These are phyloP conservation scores for Steatocranus sp. DNA, from an alignment of 2,797 vertebrate genomes.

Conservation along the genomic window DNA sequence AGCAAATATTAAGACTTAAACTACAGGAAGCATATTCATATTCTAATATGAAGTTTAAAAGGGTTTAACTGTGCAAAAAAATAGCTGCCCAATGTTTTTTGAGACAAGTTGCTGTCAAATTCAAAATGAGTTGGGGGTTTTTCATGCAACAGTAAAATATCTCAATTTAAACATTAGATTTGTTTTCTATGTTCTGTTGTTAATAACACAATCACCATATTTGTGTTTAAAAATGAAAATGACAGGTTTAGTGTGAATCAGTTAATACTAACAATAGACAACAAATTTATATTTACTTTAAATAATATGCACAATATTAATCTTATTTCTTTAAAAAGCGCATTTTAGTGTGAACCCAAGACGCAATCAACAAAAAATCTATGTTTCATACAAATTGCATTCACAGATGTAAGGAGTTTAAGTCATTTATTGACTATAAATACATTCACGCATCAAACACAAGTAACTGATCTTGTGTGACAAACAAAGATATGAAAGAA, in stretches of 20 bases:
- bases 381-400: not conserved
- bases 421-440: not conserved
- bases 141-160: not conserved
- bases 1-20: not conserved
- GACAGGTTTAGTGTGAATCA: not conserved
- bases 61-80: not conserved
- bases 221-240: not conserved
- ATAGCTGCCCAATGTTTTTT: not conserved
- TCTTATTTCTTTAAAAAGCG: not conserved
- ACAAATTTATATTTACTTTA: not conserved
- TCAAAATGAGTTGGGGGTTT: not conserved
- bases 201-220: not conserved
- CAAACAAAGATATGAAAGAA: not conserved
- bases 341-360: not conserved
- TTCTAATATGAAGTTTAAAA: not conserved
- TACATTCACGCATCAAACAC: constrained; percentile 30
- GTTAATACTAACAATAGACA: not conserved
- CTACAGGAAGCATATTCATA: not conserved
- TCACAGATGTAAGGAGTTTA: not conserved
- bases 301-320: not conserved
- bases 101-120: not conserved
- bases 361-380: not conserved
- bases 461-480: not conserved
- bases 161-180: not conserved
- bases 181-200: not conserved